Conservation (phyloP, 2,113 vertebrate species). For the Columbina picui region DNA sequence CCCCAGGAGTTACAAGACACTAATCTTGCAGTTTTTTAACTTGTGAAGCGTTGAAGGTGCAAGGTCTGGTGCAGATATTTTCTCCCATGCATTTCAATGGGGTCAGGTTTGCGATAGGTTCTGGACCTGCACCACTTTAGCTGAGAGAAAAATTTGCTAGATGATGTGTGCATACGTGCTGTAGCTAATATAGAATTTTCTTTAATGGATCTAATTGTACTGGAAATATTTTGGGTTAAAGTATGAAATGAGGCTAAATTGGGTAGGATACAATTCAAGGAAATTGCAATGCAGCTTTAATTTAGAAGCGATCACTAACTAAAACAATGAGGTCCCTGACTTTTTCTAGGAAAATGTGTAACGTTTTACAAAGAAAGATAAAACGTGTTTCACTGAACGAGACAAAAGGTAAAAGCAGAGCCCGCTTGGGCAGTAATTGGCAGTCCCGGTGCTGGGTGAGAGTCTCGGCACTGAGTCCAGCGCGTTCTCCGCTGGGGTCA, state of each 20-base stretch:
- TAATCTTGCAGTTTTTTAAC: background rate
- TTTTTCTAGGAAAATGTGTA: background rate
- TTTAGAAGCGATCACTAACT: background rate
- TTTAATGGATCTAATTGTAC: background rate
- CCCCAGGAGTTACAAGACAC: accelerated
- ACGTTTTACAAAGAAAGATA: background rate
- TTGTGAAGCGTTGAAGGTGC: background rate
- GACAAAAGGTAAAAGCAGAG: background rate
- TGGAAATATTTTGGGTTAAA: background rate
- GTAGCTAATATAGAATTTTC: background rate
- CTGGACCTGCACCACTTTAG: background rate
- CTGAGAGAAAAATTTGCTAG: background rate
- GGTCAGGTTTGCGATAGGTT: background rate
- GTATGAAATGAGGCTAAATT: conserved; percentile 17
- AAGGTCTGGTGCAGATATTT: background rate
- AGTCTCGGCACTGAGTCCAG: background rate
- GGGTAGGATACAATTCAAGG: conserved; percentile 5
- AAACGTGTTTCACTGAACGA: background rate
- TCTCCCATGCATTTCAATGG: background rate
- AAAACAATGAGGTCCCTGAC: conserved; percentile 13
- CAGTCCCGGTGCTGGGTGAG: background rate
- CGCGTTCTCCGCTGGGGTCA: conserved; percentile 45
- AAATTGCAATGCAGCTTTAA: background rate
- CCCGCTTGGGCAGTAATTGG: background rate
- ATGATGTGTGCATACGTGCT: background rate